Evolutionary conservation across 2,888 invertebrate species (phyloP).

Genomic region (Deroplatys truncata): DNA sequence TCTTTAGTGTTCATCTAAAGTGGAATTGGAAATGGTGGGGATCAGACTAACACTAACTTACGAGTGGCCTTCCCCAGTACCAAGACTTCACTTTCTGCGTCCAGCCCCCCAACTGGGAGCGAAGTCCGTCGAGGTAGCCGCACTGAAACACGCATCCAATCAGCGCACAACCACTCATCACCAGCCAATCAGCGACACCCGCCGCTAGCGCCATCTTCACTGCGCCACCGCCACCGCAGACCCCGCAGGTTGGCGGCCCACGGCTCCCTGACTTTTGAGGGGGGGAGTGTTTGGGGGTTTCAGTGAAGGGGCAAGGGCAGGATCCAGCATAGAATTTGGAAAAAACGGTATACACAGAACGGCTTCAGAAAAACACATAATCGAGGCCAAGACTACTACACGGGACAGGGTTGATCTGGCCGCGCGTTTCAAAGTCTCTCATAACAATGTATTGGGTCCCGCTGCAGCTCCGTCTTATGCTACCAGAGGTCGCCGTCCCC

Average conservation of each 20-base stretch:
- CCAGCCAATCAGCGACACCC: not conserved
- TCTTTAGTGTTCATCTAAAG: not conserved
- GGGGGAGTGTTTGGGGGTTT: not conserved
- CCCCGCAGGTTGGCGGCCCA: not conserved
- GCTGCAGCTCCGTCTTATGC: not conserved
- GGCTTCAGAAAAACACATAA: not conserved
- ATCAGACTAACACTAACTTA: conserved; percentile 59
- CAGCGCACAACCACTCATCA: not conserved
- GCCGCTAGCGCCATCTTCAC: not conserved
- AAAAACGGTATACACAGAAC: not conserved
- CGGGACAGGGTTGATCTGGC: not conserved
- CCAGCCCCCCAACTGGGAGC: conserved; percentile 92
- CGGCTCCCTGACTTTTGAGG: not conserved
- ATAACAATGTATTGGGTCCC: not conserved
- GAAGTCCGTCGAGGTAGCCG: conserved; percentile 90
- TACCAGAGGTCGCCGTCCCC: no score
- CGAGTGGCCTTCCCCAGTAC: conserved; percentile 96
- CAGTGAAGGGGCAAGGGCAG: not conserved
- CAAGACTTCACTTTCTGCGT: conserved; percentile 95
- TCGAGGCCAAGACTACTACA: not conserved
- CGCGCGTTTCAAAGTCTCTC: not conserved
- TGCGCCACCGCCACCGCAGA: not conserved
- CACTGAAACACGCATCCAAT: conserved; percentile 59
- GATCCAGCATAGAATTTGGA: not conserved
- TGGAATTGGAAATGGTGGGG: not conserved